phyloP scores from a whole-genome alignment of 2,888 invertebrate species.

The Chorisops tibialis region DNA sequence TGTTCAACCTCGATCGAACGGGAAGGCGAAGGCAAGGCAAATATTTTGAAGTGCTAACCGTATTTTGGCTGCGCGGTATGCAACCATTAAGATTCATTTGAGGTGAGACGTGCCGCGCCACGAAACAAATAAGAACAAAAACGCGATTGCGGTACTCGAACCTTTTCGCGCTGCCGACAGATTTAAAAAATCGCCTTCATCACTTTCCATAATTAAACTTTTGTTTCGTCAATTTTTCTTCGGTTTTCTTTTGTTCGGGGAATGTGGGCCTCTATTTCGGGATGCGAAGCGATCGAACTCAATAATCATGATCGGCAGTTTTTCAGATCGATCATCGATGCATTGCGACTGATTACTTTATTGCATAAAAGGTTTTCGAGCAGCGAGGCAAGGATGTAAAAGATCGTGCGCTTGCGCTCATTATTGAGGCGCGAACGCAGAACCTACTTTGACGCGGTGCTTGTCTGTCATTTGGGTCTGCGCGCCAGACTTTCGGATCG shows the following conservation, averaged over 20 bases:
- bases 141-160: background rate
- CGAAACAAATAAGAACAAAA: background rate
- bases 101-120: constrained; percentile 1
- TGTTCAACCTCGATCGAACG: background rate
- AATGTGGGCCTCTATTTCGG: background rate
- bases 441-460: too few species aligned
- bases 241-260: background rate
- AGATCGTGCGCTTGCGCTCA: too few species aligned
- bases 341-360: background rate
- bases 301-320: constrained; percentile 11
- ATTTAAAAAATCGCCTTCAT: constrained; percentile 1
- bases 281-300: constrained; percentile 1
- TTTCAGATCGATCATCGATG: constrained; percentile 20
- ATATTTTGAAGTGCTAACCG: constrained; percentile 22
- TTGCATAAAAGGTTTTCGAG: too few species aligned
- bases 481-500: too few species aligned
- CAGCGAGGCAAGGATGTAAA: too few species aligned
- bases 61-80: constrained; percentile 12
- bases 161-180: background rate
- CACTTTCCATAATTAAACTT: constrained; percentile 16
- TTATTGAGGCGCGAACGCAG: too few species aligned
- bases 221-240: background rate
- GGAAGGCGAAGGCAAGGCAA: constrained; percentile 1
- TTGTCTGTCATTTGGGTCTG: too few species aligned
- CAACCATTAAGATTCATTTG: constrained; percentile 19